Percentiles rank a stretch among this genome's conserved stretches.
These are phyloP conservation scores for Anomalospiza imberbis DNA, from an alignment of 2,797 vertebrate species.

Conservation along the genomic window DNA sequence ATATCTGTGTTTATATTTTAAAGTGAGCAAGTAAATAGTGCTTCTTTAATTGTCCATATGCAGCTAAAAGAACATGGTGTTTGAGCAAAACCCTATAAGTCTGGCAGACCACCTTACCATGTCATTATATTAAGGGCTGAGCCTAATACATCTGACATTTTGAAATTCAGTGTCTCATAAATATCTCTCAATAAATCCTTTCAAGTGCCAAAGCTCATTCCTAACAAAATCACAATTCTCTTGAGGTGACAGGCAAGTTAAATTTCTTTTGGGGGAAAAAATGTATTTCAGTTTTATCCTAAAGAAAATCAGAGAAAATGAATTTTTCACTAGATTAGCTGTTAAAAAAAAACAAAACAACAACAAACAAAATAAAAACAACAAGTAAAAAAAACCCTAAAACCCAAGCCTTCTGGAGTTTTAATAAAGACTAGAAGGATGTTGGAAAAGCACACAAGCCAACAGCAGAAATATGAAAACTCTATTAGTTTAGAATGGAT, in stretches of 20 bases:
- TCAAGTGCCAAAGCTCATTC: not conserved
- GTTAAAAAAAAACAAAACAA: not conserved
- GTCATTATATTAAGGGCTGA: not conserved
- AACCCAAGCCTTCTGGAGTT: not conserved
- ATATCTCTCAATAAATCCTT: not conserved
- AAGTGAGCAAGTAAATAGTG: not conserved
- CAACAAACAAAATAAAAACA: not conserved
- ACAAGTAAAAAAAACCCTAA: accelerated
- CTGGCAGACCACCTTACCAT: not conserved
- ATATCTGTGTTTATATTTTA: not conserved
- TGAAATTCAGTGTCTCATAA: not conserved
- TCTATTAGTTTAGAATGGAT: not conserved
- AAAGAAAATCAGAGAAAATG: not conserved
- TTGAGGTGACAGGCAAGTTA: not conserved
- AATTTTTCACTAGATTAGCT: not conserved
- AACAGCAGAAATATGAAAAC: not conserved
- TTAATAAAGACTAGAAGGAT: not conserved
- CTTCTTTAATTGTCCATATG: not conserved
- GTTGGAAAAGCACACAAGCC: not conserved
- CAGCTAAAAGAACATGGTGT: not conserved
- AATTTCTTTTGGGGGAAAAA: not conserved
- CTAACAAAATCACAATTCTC: not conserved
- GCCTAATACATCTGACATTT: not conserved
- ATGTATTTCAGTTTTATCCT: not conserved
- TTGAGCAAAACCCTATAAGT: not conserved